Base-by-base conservation (phyloP, 2,797 vertebrate genomes). In the Eupleurogrammus muticus region DNA sequence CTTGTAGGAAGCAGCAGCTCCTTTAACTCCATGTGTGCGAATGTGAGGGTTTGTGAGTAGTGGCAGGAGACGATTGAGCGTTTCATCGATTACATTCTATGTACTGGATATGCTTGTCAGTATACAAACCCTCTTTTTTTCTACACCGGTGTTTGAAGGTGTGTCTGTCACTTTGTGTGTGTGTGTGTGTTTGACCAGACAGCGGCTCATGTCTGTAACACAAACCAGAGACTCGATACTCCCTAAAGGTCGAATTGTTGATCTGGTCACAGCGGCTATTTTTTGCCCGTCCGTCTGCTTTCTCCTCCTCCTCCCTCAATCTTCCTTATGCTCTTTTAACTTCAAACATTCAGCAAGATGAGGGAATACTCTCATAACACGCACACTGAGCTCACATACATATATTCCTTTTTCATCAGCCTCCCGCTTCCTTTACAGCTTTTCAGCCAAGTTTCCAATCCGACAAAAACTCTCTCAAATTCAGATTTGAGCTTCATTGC, bases 271-370 rank as follows among this genome's bases (percentile, higher is more conserved):
- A 74, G 66, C 38, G 66, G 76, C 76, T 87, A 74, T 84, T 87
- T n/a, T 85, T 73, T 20, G 28, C 51, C 59, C 11, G 16, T 66
- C 65, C 48, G 16, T 63, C 73, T 56, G 57, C 72, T 16, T 75
- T 71, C 44, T 77, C 70, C 50, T 19, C 50, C 57, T 66, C 60
- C 60, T 73, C 75, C 71, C 48, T 83, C 78, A 51, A 72, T 77
- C 78, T 83, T 65, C 60, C 77, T 65, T 79, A 84, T 86, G 75
- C 82, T 88, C 79, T 90, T 89, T 89, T 67, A 83, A 86, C 85
- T 88, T 88, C 85, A 84, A 86, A 87, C 74, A 71, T 79, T 77
- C 65, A 9, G 73, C 68, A 69, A 35, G 72, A 76, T 60, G 35
- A 8, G 71, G 52, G 72, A 66, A 74, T 58, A 85, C 76, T 79